phyloP scores from a whole-genome alignment of 2,113 vertebrate genomes.

The Ornithorhynchus anatinus region DNA sequence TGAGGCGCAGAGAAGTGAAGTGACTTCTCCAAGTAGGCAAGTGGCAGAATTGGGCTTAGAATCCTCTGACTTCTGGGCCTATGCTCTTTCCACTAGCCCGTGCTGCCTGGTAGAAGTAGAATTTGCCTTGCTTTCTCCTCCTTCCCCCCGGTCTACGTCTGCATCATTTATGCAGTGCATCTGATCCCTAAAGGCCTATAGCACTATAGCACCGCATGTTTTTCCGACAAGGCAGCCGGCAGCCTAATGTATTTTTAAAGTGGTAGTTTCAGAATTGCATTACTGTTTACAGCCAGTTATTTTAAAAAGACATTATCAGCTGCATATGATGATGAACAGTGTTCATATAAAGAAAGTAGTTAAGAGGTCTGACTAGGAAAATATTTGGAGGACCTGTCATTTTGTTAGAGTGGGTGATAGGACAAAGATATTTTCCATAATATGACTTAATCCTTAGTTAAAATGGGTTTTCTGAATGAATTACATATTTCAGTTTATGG shows the following conservation, averaged over 20 bases:
- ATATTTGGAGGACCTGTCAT: background rate
- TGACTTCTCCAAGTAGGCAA: no score
- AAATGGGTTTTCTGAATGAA: constrained; percentile 38
- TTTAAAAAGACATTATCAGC: background rate
- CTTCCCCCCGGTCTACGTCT: constrained; percentile 5
- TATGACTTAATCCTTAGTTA: constrained; percentile 22
- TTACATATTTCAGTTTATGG: constrained; percentile 39
- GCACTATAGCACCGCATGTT: background rate
- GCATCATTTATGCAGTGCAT: background rate
- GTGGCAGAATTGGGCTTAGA: no score
- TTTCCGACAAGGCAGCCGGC: background rate
- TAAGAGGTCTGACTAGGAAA: background rate
- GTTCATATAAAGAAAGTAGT: background rate
- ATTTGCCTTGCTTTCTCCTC: constrained; percentile 4
- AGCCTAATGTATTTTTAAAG: background rate
- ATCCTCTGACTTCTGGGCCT: no score
- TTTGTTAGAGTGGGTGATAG: background rate
- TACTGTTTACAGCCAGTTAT: background rate
- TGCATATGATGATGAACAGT: background rate
- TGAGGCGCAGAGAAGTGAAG: no score
- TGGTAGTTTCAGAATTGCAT: background rate
- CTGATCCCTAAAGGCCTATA: background rate
- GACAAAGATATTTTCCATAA: background rate
- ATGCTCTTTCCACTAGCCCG: no score
- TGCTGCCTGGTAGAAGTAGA: no score